Percentiles rank a stretch among this genome's conserved stretches.
These are phyloP conservation scores for Trachemys scripta DNA, from an alignment of 2,113 vertebrate genomes.

Conservation along the genomic window DNA sequence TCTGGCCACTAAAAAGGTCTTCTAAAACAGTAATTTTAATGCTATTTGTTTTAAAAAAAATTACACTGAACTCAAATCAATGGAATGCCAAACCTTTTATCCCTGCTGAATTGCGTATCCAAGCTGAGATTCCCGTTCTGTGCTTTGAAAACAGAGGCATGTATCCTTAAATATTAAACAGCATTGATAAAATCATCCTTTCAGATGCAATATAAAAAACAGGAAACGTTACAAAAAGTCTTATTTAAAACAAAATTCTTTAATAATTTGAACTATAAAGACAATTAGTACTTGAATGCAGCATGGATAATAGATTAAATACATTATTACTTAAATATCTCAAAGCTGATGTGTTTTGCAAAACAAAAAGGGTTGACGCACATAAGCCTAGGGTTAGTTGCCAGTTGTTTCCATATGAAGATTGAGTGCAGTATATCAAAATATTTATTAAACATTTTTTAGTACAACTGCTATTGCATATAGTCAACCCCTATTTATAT, in stretches of 20 bases:
- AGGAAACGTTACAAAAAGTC: conserved; percentile 13
- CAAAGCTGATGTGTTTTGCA: conserved; percentile 63
- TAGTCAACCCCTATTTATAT: not conserved
- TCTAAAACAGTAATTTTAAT: not conserved
- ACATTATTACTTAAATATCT: conserved; percentile 56
- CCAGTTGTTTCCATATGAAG: conserved; percentile 39
- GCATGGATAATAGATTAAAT: conserved; percentile 60
- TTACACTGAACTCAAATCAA: not conserved
- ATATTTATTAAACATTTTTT: not conserved
- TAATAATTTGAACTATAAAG: conserved; percentile 72
- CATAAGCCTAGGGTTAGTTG: conserved; percentile 43
- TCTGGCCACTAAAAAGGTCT: not conserved
- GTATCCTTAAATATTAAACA: not conserved
- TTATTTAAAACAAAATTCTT: conserved; percentile 68
- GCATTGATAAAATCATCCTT: not conserved
- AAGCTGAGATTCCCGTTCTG: not conserved
- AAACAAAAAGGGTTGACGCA: conserved; percentile 33
- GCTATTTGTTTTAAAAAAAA: not conserved
- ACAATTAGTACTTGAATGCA: conserved; percentile 68
- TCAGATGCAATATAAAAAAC: not conserved
- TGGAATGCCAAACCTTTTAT: not conserved
- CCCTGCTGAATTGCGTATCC: not conserved
- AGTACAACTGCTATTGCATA: not conserved
- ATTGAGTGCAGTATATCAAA: conserved; percentile 52
- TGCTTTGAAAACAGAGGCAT: not conserved